phyloP scores from a whole-genome alignment of 2,888 invertebrate genomes.

The Nephrotoma flavescens region DNA sequence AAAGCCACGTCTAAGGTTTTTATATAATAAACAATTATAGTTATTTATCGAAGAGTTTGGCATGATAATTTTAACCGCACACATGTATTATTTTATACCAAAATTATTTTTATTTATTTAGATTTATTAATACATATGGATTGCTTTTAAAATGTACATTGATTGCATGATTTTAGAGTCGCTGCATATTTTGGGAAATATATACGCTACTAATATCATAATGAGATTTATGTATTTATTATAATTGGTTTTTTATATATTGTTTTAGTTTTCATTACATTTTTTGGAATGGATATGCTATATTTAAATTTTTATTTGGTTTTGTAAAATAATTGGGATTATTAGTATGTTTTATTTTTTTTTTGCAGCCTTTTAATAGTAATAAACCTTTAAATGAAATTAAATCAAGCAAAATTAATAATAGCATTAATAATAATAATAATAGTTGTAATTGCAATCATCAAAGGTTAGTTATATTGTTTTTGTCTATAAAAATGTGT shows the following conservation, averaged over 20 bases:
- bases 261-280: neutral
- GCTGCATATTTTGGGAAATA: neutral
- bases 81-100: neutral
- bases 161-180: neutral
- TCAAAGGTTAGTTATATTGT: neutral
- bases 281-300: neutral
- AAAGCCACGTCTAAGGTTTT: constrained; percentile 57
- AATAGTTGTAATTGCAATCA: neutral
- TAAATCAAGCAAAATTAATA: neutral
- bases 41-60: neutral
- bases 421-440: neutral
- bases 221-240: neutral
- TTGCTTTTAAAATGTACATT: neutral
- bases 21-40: constrained; percentile 10
- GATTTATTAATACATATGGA: neutral
- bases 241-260: neutral
- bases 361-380: neutral
- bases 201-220: neutral
- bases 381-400: neutral
- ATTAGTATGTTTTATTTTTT: neutral
- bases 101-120: neutral
- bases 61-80: neutral
- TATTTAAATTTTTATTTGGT: neutral
- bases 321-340: neutral
- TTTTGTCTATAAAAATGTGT: neutral